Percentiles rank a stretch among this genome's conserved stretches.
These are phyloP conservation scores for Hypotaenidia philippensis DNA, from an alignment of 2,797 vertebrate species.

Conservation along the genomic window DNA sequence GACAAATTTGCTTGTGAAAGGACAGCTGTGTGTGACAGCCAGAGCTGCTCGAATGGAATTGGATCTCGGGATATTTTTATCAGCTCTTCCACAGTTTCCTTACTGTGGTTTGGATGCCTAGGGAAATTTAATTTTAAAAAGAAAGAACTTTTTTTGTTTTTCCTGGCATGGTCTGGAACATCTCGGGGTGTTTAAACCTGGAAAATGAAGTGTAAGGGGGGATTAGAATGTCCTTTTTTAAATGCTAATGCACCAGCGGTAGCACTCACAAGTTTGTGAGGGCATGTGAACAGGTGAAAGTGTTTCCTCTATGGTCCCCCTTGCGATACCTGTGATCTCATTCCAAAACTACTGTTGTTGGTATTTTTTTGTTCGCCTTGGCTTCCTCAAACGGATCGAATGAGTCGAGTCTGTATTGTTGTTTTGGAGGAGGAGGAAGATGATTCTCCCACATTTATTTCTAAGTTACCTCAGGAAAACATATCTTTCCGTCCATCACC, in stretches of 20 bases:
- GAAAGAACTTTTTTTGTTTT: neutral
- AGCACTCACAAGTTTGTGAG: conserved; percentile 65
- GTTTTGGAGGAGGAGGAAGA: conserved; percentile 99
- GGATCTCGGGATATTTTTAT: conserved; percentile 28
- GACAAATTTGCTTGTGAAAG: conserved; percentile 48
- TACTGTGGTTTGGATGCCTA: neutral
- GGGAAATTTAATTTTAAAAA: neutral
- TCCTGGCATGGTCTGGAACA: neutral
- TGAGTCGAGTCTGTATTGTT: conserved; percentile 99
- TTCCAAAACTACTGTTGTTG: conserved; percentile 60
- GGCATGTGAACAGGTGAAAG: conserved; percentile 65
- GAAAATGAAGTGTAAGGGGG: conserved; percentile 31
- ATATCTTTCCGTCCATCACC: conserved; percentile 72
- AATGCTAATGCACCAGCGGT: conserved; percentile 3
- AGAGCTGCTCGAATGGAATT: conserved; percentile 31
- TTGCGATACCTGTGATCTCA: conserved; percentile 41
- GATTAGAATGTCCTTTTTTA: neutral
- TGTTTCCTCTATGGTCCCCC: conserved; percentile 45
- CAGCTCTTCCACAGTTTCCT: neutral
- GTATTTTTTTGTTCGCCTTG: conserved; percentile 45
- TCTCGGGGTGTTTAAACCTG: conserved; percentile 38
- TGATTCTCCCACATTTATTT: conserved; percentile 88
- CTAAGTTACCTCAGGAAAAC: conserved; percentile 84
- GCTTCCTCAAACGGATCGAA: conserved; percentile 84
- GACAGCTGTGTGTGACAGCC: conserved; percentile 36